Evolutionary conservation across 2,797 vertebrate genomes (phyloP), one percentile per base, ranked within the genome.

Genomic region (Tamandua tetradactyla): DNA sequence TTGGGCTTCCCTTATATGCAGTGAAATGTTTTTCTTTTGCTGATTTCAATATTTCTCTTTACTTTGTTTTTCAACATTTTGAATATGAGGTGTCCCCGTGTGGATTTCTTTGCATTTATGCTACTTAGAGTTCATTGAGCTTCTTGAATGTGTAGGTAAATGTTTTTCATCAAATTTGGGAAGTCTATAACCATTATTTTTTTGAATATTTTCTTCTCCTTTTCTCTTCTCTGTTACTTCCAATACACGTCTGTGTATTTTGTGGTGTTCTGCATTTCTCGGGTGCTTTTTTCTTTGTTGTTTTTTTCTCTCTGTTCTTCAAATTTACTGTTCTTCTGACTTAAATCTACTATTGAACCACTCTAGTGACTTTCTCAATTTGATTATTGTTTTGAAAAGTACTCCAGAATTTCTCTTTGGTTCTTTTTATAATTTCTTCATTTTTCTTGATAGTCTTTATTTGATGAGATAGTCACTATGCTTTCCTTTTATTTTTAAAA

Each of bases 11-110:
- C 13, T 64, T 57, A 37, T 57, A 37, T 62, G 17, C n/a, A 49
- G 47, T 18, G 2, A 47, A 49, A 59, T 83, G 5, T 47, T 49
- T 74, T 86, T 55, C 82, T 42, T 22, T 93, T 82, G 13, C 25
- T 71, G 1, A 32, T 83, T 85, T 93, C 82, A 79, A 18, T 40
- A 40, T 74, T 55, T 59, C n/a, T 94, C 57, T 94, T 78, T 74
- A 59, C 7, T 25, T 75, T 74, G 37, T 72, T 59, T 40, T 30
- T 84, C 44, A 80, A 1, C 27, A 55, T 75, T 74, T n/a, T n/a
- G 66, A 18, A 14, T 75, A n/a, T 74, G 42, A 66, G 55, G 49
- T 44, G 1, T 59, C 68, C 55, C 15, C 37, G 35, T 42, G 2
- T 72, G 49, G 9, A 59, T 90, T 94, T n/a, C 52, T 89, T 82